Conservation (phyloP, 2,888 invertebrate genomes). For the Abrostola tripartita region DNA sequence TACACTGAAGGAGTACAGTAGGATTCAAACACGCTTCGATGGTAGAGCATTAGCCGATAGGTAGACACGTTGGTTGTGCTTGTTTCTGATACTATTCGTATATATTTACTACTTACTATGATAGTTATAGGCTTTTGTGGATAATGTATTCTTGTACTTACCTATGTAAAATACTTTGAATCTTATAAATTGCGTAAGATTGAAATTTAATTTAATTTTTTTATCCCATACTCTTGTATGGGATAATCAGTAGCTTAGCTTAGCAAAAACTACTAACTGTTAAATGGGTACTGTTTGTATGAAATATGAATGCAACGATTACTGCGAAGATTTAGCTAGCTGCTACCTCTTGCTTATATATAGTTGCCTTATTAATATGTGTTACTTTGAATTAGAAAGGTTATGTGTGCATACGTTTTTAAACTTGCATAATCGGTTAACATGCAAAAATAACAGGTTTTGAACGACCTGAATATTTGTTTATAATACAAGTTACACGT, state of each 20-base stretch:
- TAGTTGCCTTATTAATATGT: conserved; percentile 19
- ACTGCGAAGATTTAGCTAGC: background rate
- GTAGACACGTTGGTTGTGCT: background rate
- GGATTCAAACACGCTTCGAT: conserved; percentile 18
- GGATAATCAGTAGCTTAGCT: too few relatives aligned
- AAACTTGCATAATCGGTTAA: conserved; percentile 9
- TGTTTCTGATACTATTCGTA: background rate
- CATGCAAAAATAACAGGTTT: conserved; percentile 3
- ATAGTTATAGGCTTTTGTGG: too few relatives aligned
- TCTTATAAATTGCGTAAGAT: too few relatives aligned
- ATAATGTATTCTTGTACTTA: too few relatives aligned
- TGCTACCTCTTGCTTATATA: conserved; percentile 5
- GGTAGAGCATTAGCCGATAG: background rate
- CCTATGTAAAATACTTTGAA: too few relatives aligned
- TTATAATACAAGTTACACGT: background rate
- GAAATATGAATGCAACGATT: background rate
- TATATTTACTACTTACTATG: too few relatives aligned
- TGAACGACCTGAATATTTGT: background rate
- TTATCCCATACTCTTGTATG: too few relatives aligned
- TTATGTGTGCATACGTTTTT: conserved; percentile 16
- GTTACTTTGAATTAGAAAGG: conserved; percentile 20
- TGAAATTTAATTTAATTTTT: too few relatives aligned
- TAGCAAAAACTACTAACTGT: too few relatives aligned
- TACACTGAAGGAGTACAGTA: conserved; percentile 28
- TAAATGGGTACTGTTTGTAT: too few relatives aligned